Conservation (phyloP, 1,140 invertebrate species). For the Grapholita molesta region DNA sequence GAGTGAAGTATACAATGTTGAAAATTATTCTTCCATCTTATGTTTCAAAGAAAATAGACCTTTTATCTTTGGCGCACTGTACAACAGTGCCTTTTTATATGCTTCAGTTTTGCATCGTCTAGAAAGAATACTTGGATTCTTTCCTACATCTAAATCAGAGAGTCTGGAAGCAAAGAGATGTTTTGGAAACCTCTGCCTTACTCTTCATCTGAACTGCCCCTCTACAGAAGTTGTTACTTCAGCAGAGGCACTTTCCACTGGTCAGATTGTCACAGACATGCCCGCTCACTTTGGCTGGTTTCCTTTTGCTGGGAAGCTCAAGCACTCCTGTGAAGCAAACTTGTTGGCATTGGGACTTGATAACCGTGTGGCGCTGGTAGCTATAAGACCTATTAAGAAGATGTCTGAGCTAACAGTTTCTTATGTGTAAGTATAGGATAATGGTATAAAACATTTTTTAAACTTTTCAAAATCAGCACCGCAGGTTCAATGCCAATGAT, state of each 20-base stretch:
- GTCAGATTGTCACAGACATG: background rate
- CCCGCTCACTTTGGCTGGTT: slow-evolving; percentile 14
- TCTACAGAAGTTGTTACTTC: background rate
- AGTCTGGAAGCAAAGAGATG: background rate
- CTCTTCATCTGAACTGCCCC: background rate
- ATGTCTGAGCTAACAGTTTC: slow-evolving; percentile 20
- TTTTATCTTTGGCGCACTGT: slow-evolving; percentile 11
- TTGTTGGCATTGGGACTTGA: slow-evolving; percentile 2
- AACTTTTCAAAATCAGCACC: too few relatives aligned
- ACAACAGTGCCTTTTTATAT: slow-evolving; percentile 1
- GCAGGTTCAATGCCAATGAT: too few relatives aligned
- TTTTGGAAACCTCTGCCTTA: background rate
- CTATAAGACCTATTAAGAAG: slow-evolving; percentile 18
- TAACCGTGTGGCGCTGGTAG: slow-evolving; percentile 18
- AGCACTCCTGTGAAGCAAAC: slow-evolving; percentile 22
- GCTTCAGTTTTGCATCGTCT: background rate
- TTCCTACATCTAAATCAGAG: background rate
- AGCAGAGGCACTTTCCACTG: background rate
- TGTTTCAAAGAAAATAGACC: slow-evolving; percentile 5
- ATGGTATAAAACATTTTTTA: too few relatives aligned
- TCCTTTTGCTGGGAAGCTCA: slow-evolving; percentile 21
- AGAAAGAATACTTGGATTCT: background rate
- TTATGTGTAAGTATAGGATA: slow-evolving; percentile 25
- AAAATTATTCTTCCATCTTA: slow-evolving; percentile 12
- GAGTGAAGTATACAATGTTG: slow-evolving; percentile 17